A percentile compares a stretch with the other conserved stretches of the same genome.
phyloP scores from a whole-genome alignment of 2,797 vertebrate species.

The Gymnothorax reevesii region DNA sequence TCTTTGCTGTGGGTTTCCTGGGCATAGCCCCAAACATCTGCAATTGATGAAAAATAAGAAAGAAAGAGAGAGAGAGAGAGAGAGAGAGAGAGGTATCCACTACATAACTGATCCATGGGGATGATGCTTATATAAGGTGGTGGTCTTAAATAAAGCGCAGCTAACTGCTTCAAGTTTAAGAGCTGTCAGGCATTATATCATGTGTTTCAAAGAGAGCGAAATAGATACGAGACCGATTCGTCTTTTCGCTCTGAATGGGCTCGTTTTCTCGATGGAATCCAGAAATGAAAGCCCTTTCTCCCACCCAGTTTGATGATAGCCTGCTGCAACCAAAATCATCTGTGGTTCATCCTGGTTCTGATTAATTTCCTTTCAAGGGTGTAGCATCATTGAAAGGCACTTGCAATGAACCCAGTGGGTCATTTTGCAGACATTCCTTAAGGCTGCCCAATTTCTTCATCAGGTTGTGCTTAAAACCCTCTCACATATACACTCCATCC shows the following conservation, averaged over 20 bases:
- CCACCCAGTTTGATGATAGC: not conserved
- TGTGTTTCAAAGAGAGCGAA: not conserved
- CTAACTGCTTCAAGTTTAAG: slow-evolving; percentile 16
- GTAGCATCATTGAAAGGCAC: not conserved
- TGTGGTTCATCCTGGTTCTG: not conserved
- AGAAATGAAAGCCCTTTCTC: not conserved
- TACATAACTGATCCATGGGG: slow-evolving; percentile 16
- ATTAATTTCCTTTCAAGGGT: not conserved
- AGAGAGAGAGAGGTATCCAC: not conserved
- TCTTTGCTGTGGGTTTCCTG: slow-evolving; percentile 20
- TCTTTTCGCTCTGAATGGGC: not conserved
- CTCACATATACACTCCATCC: not conserved
- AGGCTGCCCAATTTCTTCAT: not conserved
- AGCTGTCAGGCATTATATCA: slow-evolving; percentile 17
- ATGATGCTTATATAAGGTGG: slow-evolving; percentile 16
- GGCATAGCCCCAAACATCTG: slow-evolving; percentile 23
- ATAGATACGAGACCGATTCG: not conserved
- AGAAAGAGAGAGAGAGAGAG: not conserved
- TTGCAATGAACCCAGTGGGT: not conserved
- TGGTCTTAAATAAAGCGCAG: not conserved
- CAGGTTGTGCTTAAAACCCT: not conserved
- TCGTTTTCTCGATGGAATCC: not conserved
- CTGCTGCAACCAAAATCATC: not conserved
- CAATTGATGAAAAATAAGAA: slow-evolving; percentile 13
- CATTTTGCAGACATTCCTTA: not conserved